phyloP scores from a whole-genome alignment of 2,797 vertebrate species.

The Clarias pachynema region DNA sequence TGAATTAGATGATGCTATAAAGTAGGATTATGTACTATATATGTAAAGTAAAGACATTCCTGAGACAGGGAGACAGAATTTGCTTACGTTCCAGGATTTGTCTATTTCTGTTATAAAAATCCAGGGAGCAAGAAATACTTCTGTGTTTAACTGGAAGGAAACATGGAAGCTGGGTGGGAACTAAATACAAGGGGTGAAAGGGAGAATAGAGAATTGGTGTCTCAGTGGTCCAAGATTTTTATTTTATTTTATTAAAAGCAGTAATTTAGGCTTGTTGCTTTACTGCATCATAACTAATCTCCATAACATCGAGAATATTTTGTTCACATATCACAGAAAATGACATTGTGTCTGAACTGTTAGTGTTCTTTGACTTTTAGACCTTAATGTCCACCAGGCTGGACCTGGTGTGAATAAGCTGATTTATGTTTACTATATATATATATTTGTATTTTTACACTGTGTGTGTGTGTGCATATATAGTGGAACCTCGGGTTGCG shows the following conservation, averaged over 20 bases:
- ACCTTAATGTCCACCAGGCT: slow-evolving; percentile 9
- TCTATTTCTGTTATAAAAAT: neutral
- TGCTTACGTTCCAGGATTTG: neutral
- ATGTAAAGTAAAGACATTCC: too few species aligned
- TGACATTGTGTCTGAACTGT: too few species aligned
- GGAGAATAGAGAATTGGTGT: neutral
- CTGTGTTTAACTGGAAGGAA: neutral
- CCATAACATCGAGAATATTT: neutral
- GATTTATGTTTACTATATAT: neutral
- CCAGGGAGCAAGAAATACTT: too few species aligned
- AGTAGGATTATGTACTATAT: neutral
- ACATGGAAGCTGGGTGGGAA: neutral
- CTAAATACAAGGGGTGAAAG: neutral
- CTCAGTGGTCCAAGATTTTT: neutral
- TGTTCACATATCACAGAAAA: neutral
- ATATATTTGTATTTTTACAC: neutral
- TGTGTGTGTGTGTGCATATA: neutral
- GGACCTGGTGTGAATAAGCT: slow-evolving; percentile 28
- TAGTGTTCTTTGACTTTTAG: neutral
- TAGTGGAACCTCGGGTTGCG: too few species aligned
- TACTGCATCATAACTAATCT: neutral
- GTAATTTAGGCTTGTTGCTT: neutral
- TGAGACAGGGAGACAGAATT: neutral
- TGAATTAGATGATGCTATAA: neutral
- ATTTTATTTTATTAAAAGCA: neutral